Evolutionary conservation across 1,140 invertebrate genomes (phyloP).

Genomic region (Agrypnia vestita): DNA sequence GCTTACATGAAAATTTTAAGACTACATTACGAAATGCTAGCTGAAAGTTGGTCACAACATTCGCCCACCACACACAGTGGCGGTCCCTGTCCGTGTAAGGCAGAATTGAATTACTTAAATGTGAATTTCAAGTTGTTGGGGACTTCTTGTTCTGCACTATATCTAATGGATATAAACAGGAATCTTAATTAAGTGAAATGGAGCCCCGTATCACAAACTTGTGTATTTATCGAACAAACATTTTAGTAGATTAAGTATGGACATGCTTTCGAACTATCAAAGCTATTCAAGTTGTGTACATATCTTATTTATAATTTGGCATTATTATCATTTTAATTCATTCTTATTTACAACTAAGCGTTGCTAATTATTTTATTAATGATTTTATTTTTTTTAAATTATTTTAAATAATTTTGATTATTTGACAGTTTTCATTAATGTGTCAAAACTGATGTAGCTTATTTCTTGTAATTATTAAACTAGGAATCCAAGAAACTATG

Average conservation of each 20-base stretch:
- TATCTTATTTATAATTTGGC: neutral
- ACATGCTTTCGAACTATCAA: neutral
- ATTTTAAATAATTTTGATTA: neutral
- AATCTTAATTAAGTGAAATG: conserved; percentile 39
- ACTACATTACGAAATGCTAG: neutral
- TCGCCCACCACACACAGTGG: neutral
- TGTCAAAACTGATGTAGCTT: neutral
- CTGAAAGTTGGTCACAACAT: neutral
- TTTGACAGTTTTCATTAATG: neutral
- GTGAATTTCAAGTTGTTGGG: conserved; percentile 31
- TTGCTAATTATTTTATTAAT: neutral
- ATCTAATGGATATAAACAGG: conserved; percentile 32
- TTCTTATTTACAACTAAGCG: neutral
- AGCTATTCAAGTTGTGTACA: neutral
- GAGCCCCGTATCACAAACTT: neutral
- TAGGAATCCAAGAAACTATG: neutral
- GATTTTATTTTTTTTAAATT: neutral
- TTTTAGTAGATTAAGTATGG: conserved; percentile 25
- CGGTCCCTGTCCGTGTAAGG: neutral
- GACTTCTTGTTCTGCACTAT: conserved; percentile 19
- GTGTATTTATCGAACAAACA: conserved; percentile 18
- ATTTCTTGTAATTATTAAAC: neutral
- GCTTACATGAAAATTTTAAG: no score
- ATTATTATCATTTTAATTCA: neutral
- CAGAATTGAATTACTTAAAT: conserved; percentile 34